Conservation (phyloP, 2,113 vertebrate species). For the Pangasianodon hypophthalmus region DNA sequence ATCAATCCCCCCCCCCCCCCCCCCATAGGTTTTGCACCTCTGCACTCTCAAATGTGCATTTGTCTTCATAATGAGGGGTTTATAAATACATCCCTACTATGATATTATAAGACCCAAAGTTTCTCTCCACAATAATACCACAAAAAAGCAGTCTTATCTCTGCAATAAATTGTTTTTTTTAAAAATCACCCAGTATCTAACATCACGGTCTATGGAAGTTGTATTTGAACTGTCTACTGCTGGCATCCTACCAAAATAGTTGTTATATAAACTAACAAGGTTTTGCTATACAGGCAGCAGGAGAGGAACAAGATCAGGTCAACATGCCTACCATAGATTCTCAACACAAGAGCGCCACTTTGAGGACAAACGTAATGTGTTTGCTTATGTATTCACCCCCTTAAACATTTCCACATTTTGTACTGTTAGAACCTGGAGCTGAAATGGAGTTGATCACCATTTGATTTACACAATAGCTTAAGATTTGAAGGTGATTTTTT, state of each 20-base stretch:
- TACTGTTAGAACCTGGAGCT: background rate
- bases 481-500: background rate
- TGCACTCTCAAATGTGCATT: background rate
- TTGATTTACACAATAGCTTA: background rate
- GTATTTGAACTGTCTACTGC: background rate
- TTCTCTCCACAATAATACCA: background rate
- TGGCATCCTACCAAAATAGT: background rate
- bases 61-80: background rate
- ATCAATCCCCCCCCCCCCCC: no score
- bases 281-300: background rate
- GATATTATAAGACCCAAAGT: background rate
- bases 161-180: no score
- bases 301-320: background rate
- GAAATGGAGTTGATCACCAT: background rate
- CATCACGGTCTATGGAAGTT: background rate
- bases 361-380: background rate
- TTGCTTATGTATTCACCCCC: background rate
- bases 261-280: background rate
- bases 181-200: background rate
- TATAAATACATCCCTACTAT: background rate
- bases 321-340: background rate
- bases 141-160: background rate
- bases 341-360: background rate
- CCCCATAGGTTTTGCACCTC: background rate
- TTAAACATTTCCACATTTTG: background rate